phyloP scores from a whole-genome alignment of 2,797 vertebrate species.

The Xenops minutus region DNA sequence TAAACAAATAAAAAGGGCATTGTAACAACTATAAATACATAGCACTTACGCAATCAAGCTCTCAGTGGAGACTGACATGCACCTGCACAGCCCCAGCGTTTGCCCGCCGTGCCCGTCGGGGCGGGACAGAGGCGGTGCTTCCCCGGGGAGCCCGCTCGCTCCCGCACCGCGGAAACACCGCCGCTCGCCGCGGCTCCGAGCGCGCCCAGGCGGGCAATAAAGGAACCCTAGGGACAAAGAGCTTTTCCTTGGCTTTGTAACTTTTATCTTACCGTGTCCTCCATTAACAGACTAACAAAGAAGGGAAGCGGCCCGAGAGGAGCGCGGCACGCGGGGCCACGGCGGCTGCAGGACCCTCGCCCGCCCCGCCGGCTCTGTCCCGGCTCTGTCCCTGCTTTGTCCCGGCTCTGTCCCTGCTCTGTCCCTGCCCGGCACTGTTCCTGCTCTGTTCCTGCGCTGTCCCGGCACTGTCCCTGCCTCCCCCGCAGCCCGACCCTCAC shows the following conservation, averaged over 20 bases:
- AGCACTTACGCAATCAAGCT: background rate
- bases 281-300: background rate
- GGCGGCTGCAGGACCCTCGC: background rate
- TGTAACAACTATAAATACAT: background rate
- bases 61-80: background rate
- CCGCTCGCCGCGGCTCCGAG: background rate
- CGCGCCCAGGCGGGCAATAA: background rate
- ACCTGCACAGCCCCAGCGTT: too few relatives aligned
- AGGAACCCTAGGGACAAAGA: background rate
- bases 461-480: background rate
- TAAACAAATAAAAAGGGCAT: background rate
- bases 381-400: background rate
- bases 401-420: background rate
- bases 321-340: fast-evolving
- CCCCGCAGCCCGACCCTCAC: background rate
- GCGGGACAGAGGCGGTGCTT: fast-evolving
- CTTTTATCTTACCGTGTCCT: background rate
- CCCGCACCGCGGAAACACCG: background rate
- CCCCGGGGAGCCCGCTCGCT: background rate
- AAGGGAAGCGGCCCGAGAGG: background rate
- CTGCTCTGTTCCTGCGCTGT: background rate
- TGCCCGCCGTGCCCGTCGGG: fast-evolving
- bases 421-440: background rate
- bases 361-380: background rate
- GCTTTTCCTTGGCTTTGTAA: background rate